Base-by-base conservation (phyloP, 2,797 vertebrate genomes). In the Podarcis lilfordi region DNA sequence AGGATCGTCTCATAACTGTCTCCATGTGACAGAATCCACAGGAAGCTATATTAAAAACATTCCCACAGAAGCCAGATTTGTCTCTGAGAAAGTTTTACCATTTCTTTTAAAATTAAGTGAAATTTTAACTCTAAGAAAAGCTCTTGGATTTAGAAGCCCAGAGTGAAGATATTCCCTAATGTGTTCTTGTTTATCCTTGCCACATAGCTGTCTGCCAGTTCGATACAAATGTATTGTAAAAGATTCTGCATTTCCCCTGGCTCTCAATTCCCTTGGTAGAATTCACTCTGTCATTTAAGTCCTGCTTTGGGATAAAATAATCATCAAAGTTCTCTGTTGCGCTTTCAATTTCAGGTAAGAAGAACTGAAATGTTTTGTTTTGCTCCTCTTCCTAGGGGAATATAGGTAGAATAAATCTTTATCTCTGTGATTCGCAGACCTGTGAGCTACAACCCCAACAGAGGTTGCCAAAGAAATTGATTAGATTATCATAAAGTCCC, bases 221-320 rank as follows among this genome's bases (percentile, higher is more conserved):
- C 78, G 81, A 74, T 80, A 89, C 23, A 81, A 89, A 89, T 75
- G 69, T 50, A 80, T 74, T 66, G 69, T 55, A 80, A 89, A 89
- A 89, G 23, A 43, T 80, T 80, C 37, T 15, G 29, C 50, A 74
- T 84, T 84, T 80, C 83, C 59, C 77, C 8, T 75, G 77, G 69
- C 78, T 81, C 85, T 85, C 69, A 75, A n/a, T 85, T 85, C 88
- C 69, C 78, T 85, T 81, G 69, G 17, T 74, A 85, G 78, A 80
- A 75, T 66, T 85, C 69, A 80, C 17, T 35, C 82, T 89, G 88
- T 76, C 69, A 81, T 75, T 89, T 85, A 55, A 40, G 88, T 85
- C 71, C 55, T 71, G 71, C 68, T 80, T 75, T 59, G 55, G 55
- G 77, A 85, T 85, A 85, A 85, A 89, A 75, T 80, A 85, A 82